Base-by-base conservation (phyloP, 1,140 invertebrate genomes). In the Lucilia cuprina region DNA sequence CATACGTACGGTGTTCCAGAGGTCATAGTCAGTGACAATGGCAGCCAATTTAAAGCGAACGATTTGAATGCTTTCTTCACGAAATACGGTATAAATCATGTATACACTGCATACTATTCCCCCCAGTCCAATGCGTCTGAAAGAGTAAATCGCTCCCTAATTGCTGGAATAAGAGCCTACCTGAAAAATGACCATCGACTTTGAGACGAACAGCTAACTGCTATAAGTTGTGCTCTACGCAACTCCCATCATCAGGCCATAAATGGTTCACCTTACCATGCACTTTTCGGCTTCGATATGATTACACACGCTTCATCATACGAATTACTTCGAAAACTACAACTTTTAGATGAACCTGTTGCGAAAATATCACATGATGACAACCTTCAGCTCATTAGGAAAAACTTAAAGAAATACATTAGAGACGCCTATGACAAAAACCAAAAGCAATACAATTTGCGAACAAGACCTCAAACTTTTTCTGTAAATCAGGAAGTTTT, bases 71-170 rank as follows among this genome's bases (percentile, higher is more conserved):
- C 55, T 14, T 21, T 85, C 35, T 34, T 85, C 17, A 55, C 12
- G 12, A 13, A 41, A 34, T 83, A 74, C 41, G 50, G 74, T 25
- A 60, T 85, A 30, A 82, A 74, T 17, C 77, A 85, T 12, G 34
- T 80, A n/a, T 74, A 17, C 30, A 82, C 47, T 10, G 70, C 60
- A 2, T 8, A 75, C 13, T 83, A 85, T 80, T 49, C 70, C 9
- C 78, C 85, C 19, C 74, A 84, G 47, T 30, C 65, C 34, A 84
- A 84, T 19, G 80, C 80, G 5, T 80, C 74, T 5, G 77, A 84
- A 82, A 30, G 83, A 7, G 78, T 84, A 1, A 84, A 84, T 35
- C 17, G 30, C n/a, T 84, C 83, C 2, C 30, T 84, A 82, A 84
- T 84, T n/a, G 17, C 83, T 9, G 83, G 75, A 25, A 82, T 82